Conservation (phyloP, 2,113 vertebrate species). For the Callithrix jacchus region DNA sequence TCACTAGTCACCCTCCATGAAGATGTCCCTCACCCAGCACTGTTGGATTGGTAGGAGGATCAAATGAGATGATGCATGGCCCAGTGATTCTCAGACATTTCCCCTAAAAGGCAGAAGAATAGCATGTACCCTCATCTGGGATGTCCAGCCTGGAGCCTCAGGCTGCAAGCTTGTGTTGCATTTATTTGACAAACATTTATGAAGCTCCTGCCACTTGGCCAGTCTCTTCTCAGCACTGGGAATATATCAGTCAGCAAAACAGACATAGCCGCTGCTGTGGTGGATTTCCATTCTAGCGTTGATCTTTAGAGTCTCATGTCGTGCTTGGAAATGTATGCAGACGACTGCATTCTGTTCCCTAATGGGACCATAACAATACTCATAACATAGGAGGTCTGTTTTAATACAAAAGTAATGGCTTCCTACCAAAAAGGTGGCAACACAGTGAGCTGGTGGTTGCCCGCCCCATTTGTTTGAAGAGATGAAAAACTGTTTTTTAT, state of each 20-base stretch:
- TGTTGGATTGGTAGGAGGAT: too few species aligned
- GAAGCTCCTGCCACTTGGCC: too few species aligned
- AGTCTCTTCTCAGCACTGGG: background rate
- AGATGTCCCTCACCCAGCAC: background rate
- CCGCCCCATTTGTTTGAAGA: background rate
- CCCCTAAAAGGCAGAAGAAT: background rate
- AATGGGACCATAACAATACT: too few species aligned
- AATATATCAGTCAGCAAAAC: background rate
- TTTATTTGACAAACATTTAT: background rate
- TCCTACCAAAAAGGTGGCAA: background rate
- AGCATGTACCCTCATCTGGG: background rate
- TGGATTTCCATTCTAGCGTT: background rate
- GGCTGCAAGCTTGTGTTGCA: background rate
- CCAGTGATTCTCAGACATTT: background rate
- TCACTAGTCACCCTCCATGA: background rate
- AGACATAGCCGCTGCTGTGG: too few species aligned
- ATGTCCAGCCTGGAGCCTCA: background rate
- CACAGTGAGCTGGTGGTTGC: background rate
- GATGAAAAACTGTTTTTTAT: background rate
- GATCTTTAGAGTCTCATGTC: background rate
- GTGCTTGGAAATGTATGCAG: background rate
- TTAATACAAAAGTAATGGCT: background rate
- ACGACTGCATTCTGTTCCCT: background rate
- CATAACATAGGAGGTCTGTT: background rate
- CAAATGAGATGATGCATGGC: rapidly evolving